phyloP scores from a whole-genome alignment of 2,113 vertebrate species.

The Phalacrocorax aristotelis region DNA sequence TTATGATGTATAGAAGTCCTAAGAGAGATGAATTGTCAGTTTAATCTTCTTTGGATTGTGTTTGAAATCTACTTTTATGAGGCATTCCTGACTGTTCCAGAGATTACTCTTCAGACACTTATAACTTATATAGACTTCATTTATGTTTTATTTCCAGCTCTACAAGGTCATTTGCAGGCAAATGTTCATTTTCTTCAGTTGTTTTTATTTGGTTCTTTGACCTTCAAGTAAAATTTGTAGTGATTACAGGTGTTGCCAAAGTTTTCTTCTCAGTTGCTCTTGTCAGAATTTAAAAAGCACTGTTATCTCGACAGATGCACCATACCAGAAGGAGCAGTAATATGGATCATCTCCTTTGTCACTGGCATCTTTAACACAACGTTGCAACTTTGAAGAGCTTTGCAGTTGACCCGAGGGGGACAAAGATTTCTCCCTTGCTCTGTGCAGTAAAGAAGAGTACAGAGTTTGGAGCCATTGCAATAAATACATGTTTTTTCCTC shows the following conservation, averaged over 20 bases:
- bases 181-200: not conserved
- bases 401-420: not conserved
- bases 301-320: not conserved
- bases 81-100: not conserved
- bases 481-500: not conserved
- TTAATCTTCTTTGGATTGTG: constrained; percentile 49
- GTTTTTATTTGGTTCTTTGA: not conserved
- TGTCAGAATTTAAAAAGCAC: not conserved
- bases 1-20: constrained; percentile 20
- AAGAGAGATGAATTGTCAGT: not conserved
- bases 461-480: not conserved
- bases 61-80: constrained; percentile 34
- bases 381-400: not conserved
- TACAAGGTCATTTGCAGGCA: not conserved
- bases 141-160: not conserved
- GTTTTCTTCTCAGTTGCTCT: not conserved
- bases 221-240: not conserved
- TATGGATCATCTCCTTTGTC: not conserved
- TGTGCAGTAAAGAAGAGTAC: not conserved
- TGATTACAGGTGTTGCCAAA: not conserved
- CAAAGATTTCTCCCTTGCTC: not conserved
- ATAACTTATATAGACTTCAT: not conserved
- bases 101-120: not conserved
- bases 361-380: not conserved
- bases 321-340: not conserved